Evolutionary conservation across 2,888 invertebrate genomes (phyloP).

Genomic region (Arctia plantaginis): DNA sequence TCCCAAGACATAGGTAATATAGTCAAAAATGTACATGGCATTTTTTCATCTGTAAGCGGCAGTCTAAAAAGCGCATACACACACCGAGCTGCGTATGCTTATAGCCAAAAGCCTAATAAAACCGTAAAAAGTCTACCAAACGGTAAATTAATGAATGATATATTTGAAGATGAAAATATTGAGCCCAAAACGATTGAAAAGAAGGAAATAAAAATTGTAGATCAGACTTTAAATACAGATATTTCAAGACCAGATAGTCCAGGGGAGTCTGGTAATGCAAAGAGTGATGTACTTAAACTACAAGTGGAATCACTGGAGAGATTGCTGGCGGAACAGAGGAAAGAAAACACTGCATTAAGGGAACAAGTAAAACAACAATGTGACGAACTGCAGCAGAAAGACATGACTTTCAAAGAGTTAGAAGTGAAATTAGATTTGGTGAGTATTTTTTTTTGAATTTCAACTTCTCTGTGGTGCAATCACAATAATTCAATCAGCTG

Average conservation of each 20-base stretch:
- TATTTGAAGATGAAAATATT: conserved; percentile 72
- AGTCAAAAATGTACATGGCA: conserved; percentile 83
- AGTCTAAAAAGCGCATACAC: conserved; percentile 80
- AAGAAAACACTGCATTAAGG: conserved; percentile 68
- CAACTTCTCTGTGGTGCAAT: too few relatives aligned
- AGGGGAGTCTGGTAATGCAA: conserved; percentile 45
- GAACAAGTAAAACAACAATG: conserved; percentile 74
- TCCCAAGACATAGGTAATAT: conserved; percentile 79
- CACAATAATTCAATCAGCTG: too few relatives aligned
- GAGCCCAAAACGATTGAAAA: conserved; percentile 29
- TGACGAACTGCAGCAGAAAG: conserved; percentile 75
- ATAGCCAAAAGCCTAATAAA: conserved; percentile 63
- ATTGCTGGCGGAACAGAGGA: conserved; percentile 73
- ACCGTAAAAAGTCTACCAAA: conserved; percentile 66
- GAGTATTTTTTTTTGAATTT: conserved; percentile 44
- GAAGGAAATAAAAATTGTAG: conserved; percentile 16
- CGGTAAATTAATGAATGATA: conserved; percentile 78
- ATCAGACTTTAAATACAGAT: conserved; percentile 37
- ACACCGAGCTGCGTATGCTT: conserved; percentile 58
- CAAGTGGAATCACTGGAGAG: conserved; percentile 77
- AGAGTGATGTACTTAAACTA: conserved; percentile 65
- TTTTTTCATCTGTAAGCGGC: conserved; percentile 81
- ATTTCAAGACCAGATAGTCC: conserved; percentile 29
- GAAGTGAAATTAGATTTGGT: conserved; percentile 84
- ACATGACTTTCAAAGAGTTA: conserved; percentile 76